Evolutionary conservation across 2,888 invertebrate genomes (phyloP).

Genomic region (Lacanobia wlatinum): DNA sequence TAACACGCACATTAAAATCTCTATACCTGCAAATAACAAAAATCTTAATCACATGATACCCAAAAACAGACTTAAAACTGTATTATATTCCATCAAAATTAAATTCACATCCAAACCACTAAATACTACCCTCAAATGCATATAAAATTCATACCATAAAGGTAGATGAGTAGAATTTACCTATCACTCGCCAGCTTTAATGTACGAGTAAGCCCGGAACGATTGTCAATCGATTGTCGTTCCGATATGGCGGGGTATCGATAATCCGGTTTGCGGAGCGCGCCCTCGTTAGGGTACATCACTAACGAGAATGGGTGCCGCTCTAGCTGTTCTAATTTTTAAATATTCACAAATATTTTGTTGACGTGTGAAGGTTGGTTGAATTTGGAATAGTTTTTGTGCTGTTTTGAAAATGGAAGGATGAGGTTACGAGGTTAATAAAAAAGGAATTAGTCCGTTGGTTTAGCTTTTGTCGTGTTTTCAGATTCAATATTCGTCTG

Average conservation of each 20-base stretch:
- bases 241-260: conserved; percentile 67
- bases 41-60: not conserved
- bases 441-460: too few species aligned
- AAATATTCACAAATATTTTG: conserved; percentile 59
- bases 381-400: not conserved
- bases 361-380: conserved; percentile 17
- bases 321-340: conserved; percentile 66
- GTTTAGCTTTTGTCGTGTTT: too few species aligned
- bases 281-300: conserved; percentile 70
- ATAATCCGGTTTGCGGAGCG: conserved; percentile 69
- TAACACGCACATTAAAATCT: too few species aligned
- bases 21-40: too few species aligned
- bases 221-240: conserved; percentile 70
- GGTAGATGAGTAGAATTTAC: conserved; percentile 53
- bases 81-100: not conserved
- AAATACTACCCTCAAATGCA: conserved; percentile 10
- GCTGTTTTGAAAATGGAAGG: conserved; percentile 8
- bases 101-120: not conserved
- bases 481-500: too few species aligned
- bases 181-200: conserved; percentile 63
- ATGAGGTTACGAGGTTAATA: not conserved
- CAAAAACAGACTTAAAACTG: not conserved
- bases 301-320: conserved; percentile 66
- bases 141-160: conserved; percentile 46
- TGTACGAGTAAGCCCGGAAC: conserved; percentile 55